These are phyloP conservation scores for Ectropis crepuscularia DNA, from an alignment of 2,888 invertebrate species.

Conservation along the genomic window DNA sequence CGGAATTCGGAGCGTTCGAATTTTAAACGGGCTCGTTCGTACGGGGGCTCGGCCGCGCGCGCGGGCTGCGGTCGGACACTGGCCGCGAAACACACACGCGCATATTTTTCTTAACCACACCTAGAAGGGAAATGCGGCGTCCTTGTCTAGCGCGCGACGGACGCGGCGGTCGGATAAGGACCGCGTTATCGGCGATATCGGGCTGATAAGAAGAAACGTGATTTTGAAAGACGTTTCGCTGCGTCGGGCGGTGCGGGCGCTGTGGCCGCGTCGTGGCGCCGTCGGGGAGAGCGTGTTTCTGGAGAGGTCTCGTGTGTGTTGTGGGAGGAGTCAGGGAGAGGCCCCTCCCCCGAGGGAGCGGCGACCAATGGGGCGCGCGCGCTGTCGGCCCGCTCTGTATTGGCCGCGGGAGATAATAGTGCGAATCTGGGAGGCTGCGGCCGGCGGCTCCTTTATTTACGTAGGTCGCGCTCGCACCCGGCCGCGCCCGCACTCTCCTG, in stretches of 20 bases:
- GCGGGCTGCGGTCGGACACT: slow-evolving; percentile 75
- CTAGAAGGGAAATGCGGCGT: slow-evolving; percentile 64
- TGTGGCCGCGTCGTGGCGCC: slow-evolving; percentile 63
- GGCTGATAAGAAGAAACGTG: slow-evolving; percentile 66
- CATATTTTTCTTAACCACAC: slow-evolving; percentile 73
- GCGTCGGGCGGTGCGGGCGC: slow-evolving; percentile 58
- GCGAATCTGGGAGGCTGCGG: slow-evolving; percentile 81
- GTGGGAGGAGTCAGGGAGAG: slow-evolving; percentile 75
- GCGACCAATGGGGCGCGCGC: slow-evolving; percentile 59
- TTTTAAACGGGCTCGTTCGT: slow-evolving; percentile 56
- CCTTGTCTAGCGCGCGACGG: slow-evolving; percentile 57
- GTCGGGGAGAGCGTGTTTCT: slow-evolving; percentile 62
- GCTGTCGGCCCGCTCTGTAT: slow-evolving; percentile 62
- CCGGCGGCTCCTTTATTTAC: slow-evolving; percentile 72
- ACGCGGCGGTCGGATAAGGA: slow-evolving; percentile 55
- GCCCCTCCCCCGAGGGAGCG: slow-evolving; percentile 44
- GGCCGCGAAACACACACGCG: slow-evolving; percentile 57
- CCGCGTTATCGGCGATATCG: slow-evolving; percentile 60
- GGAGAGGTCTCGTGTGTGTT: slow-evolving; percentile 66
- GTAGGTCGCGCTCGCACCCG: too few species aligned
- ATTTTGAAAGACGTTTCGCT: slow-evolving; percentile 59
- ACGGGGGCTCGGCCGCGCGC: slow-evolving; percentile 72
- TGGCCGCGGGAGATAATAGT: slow-evolving; percentile 78
- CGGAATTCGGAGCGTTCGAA: slow-evolving; percentile 60
- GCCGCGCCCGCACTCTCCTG: slow-evolving; percentile 60